Conservation (phyloP, 2,888 invertebrate species). For the Sturmia bella region DNA sequence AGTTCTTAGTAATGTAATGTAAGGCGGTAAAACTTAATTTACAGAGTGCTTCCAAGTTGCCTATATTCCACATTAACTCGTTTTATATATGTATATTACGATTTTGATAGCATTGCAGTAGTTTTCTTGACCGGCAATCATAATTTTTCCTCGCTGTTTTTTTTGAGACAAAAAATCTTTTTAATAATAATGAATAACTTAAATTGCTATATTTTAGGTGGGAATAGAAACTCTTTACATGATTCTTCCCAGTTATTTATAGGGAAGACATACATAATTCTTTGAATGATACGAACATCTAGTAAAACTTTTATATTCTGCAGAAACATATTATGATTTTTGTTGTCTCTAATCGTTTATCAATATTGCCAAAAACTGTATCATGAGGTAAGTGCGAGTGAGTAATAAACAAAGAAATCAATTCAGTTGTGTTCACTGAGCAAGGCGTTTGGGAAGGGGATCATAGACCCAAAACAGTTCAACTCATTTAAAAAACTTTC, state of each 20-base stretch:
- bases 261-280: conserved; percentile 12
- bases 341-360: conserved; percentile 7
- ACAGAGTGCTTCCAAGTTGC: not conserved
- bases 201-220: not conserved
- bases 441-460: conserved; percentile 19
- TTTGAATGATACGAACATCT: not conserved
- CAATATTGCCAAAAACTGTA: conserved; percentile 25
- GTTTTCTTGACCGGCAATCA: not conserved
- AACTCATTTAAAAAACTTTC: no score
- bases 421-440: conserved; percentile 2
- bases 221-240: conserved; percentile 7
- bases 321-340: conserved; percentile 17
- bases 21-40: conserved; percentile 26
- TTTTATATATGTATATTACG: not conserved
- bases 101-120: not conserved
- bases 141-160: not conserved
- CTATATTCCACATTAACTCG: conserved; percentile 3
- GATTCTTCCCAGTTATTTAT: conserved; percentile 13
- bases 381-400: conserved; percentile 10
- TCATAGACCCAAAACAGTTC: no score
- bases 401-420: not conserved
- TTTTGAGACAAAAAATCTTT: no score
- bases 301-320: conserved; percentile 16
- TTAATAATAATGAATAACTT: not conserved
- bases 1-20: conserved; percentile 9